Evolutionary conservation across 2,888 invertebrate species (phyloP).

Genomic region (Oligia strigilis): DNA sequence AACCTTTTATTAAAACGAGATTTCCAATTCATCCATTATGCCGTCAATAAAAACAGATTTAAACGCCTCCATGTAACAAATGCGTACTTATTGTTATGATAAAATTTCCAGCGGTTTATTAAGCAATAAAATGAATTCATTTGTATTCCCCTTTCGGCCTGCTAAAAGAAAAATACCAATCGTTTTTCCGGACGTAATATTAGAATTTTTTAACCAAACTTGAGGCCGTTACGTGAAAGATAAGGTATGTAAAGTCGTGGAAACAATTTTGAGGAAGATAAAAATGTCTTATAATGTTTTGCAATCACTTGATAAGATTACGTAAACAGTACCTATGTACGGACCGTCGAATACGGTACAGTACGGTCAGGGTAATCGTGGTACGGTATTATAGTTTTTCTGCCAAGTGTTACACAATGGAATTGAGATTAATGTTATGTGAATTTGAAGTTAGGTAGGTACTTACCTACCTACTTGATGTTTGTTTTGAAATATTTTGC

Average conservation of each 20-base stretch:
- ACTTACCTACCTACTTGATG: not conserved
- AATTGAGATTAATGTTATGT: conserved; percentile 2
- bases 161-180: conserved; percentile 37
- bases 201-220: conserved; percentile 43
- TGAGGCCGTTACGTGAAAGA: conserved; percentile 56
- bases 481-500: not conserved
- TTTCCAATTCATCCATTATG: conserved; percentile 42
- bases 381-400: not conserved
- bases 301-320: conserved; percentile 48
- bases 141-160: conserved; percentile 17
- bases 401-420: conserved; percentile 15
- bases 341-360: not conserved
- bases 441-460: no score
- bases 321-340: not conserved
- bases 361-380: no score
- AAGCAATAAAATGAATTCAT: conserved; percentile 51
- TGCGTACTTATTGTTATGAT: conserved; percentile 54
- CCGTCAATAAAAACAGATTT: conserved; percentile 54
- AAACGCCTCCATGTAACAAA: conserved; percentile 41
- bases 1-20: conserved; percentile 40
- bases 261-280: conserved; percentile 42
- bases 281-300: conserved; percentile 49
- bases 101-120: conserved; percentile 49
- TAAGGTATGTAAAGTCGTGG: conserved; percentile 34
- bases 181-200: conserved; percentile 45